Base-by-base conservation (phyloP, 2,888 invertebrate genomes). In the Eilema depressum region DNA sequence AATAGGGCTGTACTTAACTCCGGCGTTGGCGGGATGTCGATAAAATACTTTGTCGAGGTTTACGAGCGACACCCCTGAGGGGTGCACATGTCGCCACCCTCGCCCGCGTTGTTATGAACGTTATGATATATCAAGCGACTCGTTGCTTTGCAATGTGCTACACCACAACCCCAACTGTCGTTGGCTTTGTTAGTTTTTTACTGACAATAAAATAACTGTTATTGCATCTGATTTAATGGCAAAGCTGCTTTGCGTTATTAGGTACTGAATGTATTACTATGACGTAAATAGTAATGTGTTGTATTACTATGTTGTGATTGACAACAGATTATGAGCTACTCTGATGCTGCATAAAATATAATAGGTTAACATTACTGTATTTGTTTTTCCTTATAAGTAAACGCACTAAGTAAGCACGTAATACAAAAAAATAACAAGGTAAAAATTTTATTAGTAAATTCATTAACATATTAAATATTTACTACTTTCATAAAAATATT, bases 41-140 rank as follows among this genome's bases (percentile, higher is more conserved):
- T 92, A 90, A 89, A 92, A 93, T 93, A 93, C 92, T 91, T 92
- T 91, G 93, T 92, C 86, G 91, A 90, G 91, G 91, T 93, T 92
- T 92, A 92, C 91, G 91, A 92, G 89, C 86, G 88, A 89, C 91
- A 90, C 90, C 92, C 91, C 90, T 89, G 81, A 78, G 79, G 84
- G 78, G 81, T 71, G 71, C 76, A 71, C 75, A 75, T 75, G 57
- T 77, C 85, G 85, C 86, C 88, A 83, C 89, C 88, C 87, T 83
- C 87, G 84, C 88, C 85, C 86, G 88, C 90, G 59, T 91, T 88
- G 91, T 92, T 93, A 90, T 91, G 89, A 60, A 63, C 63, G 68
- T 57, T 68, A 68, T 71, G 67, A 68, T 67, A 92, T 91, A 90
- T 91, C 89, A 89, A 88, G 77, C 83, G 80, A 82, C 74, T 84